phyloP scores from a whole-genome alignment of 2,888 invertebrate genomes.

The Scotopteryx bipunctaria region DNA sequence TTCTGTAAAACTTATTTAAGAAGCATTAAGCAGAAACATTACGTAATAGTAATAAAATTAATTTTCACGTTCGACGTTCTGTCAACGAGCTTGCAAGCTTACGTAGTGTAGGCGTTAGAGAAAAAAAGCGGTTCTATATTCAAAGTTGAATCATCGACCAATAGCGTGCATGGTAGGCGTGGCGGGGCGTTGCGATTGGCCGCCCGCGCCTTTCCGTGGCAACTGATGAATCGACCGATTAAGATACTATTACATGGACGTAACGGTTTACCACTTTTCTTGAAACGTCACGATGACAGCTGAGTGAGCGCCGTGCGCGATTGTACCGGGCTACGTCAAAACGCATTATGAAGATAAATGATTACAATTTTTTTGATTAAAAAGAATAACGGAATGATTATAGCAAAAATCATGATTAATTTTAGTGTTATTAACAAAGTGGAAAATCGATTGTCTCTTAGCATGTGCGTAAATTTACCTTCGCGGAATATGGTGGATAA shows the following conservation, averaged over 20 bases:
- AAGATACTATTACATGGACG: constrained; percentile 64
- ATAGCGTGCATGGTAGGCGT: constrained; percentile 76
- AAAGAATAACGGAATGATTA: too few relatives aligned
- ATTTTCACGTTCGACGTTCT: constrained; percentile 21
- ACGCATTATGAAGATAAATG: too few relatives aligned
- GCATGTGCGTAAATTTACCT: too few relatives aligned
- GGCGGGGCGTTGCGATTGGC: constrained; percentile 69
- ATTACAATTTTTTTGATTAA: too few relatives aligned
- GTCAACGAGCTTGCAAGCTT: constrained; percentile 50
- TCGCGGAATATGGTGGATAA: too few relatives aligned
- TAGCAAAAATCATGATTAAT: too few relatives aligned
- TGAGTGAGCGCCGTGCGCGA: not conserved
- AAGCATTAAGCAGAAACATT: too few relatives aligned
- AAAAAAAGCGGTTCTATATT: constrained; percentile 81
- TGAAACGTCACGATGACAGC: constrained; percentile 25
- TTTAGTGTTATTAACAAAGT: too few relatives aligned
- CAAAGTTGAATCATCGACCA: constrained; percentile 74
- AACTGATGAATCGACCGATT: constrained; percentile 67
- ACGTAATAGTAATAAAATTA: too few relatives aligned
- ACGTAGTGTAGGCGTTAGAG: constrained; percentile 81
- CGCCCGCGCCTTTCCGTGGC: constrained; percentile 43
- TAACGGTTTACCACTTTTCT: constrained; percentile 41
- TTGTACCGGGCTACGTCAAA: constrained; percentile 4
- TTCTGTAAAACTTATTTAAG: not conserved
- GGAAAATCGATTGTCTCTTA: too few relatives aligned